Base-by-base conservation (phyloP, 2,797 vertebrate species). In the Linurgus olivaceus region DNA sequence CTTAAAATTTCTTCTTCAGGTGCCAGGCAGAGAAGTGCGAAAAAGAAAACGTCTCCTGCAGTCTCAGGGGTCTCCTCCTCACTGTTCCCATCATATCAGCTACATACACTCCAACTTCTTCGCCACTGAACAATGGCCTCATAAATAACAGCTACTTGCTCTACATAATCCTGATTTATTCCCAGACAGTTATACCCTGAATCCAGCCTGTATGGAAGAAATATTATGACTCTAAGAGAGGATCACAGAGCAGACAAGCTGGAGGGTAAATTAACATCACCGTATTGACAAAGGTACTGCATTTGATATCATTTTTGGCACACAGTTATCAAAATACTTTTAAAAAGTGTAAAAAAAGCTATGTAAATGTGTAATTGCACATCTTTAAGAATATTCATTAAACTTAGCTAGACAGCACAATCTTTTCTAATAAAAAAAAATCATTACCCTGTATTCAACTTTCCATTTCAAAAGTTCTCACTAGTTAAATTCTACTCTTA, bases 131-230 rank as follows among this genome's bases (percentile, higher is more conserved):
- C 62, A 61, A 11, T 8, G 37, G 33, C 35, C 70, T 58, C 80
- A 78, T 88, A 80, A 91, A 86, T 93, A 95, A 94, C 42, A 57
- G 47, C 44, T 73, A 74, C 76, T 90, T 88, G 52, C 40, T 37
- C 82, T 78, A 51, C 62, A 75, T 93, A 93, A 94, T 84, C 68
- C 82, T 93, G 87, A 95, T 94, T 94, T 95, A 94, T 86, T 94
- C 50, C 42, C 65, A 73, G 75, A 40, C 58, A 92, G 54, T 29
- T 80, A 54, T 68, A 83, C 57, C 65, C 75, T 66, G 67, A 58
- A 70, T 87, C 55, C 84, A 93, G 87, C 77, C 62, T 90, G 57
- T 59, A 80, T 54, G 79, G 86, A 93, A 94, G 93, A 94, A 94
- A 94, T 91, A 93, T 68, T 84, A 78, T 6, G 67, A 58, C 47